Percentiles rank a stretch among this genome's conserved stretches.
Evolutionary conservation across 2,797 vertebrate genomes (phyloP).

Genomic region (Eptatretus atami): DNA sequence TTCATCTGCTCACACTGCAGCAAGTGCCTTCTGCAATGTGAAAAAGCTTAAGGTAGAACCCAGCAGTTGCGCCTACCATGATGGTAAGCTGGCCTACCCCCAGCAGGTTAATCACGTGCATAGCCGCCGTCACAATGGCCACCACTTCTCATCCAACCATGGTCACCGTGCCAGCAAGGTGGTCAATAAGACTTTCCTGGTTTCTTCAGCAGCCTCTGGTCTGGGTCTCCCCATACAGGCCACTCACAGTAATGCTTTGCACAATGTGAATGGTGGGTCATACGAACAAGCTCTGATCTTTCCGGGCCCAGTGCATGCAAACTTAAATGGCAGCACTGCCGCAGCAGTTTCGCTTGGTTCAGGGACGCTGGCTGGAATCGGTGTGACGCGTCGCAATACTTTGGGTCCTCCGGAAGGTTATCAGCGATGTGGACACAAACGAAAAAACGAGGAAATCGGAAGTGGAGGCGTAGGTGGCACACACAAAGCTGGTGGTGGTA

Average conservation of each 20-base stretch:
- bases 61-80: constrained; percentile 66
- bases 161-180: constrained; percentile 11
- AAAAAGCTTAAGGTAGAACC: constrained; percentile 99
- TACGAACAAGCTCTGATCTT: constrained; percentile 92
- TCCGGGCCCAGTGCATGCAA: constrained; percentile 53
- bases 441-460: constrained; percentile 76
- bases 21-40: constrained; percentile 99
- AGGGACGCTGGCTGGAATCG: constrained; percentile 14
- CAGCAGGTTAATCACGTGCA: constrained; percentile 27
- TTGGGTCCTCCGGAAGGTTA: constrained; percentile 94
- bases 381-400: constrained; percentile 91
- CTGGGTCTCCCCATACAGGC: background rate
- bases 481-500: constrained; percentile 10
- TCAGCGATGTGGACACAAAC: constrained; percentile 97
- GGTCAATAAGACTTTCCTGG: background rate
- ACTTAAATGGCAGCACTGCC: constrained; percentile 37
- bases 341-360: constrained; percentile 47
- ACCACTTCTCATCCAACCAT: constrained; percentile 27
- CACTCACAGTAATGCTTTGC: background rate
- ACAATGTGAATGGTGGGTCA: constrained; percentile 13
- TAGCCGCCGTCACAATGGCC: constrained; percentile 23
- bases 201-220: background rate
- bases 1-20: constrained; percentile 83
- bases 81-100: constrained; percentile 38
- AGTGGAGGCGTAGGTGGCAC: background rate